These are phyloP conservation scores for Alligator sinensis DNA, from an alignment of 2,113 vertebrate genomes.

Conservation along the genomic window DNA sequence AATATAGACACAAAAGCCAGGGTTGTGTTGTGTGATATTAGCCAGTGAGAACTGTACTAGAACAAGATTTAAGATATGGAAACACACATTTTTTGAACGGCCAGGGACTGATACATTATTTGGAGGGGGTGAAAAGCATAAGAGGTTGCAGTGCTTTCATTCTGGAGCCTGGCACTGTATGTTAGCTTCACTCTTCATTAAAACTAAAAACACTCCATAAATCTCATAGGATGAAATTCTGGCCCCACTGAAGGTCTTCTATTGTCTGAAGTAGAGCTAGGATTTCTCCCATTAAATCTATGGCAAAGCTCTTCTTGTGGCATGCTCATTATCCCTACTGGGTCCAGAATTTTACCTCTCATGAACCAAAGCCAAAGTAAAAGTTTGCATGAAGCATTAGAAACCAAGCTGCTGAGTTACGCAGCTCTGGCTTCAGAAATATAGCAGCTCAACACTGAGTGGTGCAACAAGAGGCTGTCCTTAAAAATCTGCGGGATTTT, in stretches of 20 bases:
- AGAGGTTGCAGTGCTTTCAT: not conserved
- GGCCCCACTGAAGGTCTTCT: not conserved
- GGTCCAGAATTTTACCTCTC: not conserved
- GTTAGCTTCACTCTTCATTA: not conserved
- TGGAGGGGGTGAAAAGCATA: not conserved
- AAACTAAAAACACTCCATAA: not conserved
- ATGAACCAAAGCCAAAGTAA: not conserved
- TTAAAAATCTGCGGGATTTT: not conserved
- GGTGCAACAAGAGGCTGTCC: not conserved
- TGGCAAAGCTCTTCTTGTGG: not conserved
- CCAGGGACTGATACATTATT: not conserved
- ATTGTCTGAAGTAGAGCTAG: not conserved
- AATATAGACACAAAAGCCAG: not conserved
- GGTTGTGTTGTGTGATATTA: accelerated
- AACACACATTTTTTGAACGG: not conserved
- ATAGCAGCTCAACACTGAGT: not conserved
- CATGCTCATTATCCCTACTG: too few species aligned
- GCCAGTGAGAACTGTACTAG: not conserved
- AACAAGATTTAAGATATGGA: not conserved
- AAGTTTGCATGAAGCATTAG: not conserved
- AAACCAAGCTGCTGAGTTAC: not conserved
- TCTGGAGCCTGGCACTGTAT: not conserved
- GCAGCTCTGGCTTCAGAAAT: not conserved
- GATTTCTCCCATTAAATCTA: not conserved
- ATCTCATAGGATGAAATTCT: not conserved